Conservation (phyloP, 2,113 vertebrate species). For the Hippocampus zosterae region DNA sequence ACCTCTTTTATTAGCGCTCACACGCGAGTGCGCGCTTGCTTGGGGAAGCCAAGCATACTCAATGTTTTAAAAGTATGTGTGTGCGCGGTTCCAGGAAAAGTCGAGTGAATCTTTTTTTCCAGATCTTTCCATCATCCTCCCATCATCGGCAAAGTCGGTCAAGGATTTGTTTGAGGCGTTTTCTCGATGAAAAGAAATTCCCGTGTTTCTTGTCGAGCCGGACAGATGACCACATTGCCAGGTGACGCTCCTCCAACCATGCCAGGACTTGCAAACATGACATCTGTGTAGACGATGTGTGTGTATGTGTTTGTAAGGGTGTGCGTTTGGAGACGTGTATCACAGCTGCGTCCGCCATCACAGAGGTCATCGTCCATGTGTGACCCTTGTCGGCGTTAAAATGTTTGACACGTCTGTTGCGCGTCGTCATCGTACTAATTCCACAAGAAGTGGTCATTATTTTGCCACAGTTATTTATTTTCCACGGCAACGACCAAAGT, state of each 20-base stretch:
- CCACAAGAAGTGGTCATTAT: background rate
- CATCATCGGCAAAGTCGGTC: background rate
- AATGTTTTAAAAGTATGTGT: background rate
- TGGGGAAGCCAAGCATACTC: background rate
- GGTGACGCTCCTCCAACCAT: background rate
- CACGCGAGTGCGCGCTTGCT: background rate
- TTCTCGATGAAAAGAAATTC: background rate
- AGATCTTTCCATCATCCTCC: background rate
- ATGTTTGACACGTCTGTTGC: background rate
- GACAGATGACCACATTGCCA: constrained; percentile 6
- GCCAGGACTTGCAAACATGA: constrained; percentile 1
- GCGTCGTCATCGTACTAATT: background rate
- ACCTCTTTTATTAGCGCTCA: constrained; percentile 5
- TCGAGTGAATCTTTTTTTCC: too few relatives aligned
- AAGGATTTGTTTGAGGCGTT: background rate
- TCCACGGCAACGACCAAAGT: background rate
- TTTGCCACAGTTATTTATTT: background rate
- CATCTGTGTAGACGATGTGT: background rate
- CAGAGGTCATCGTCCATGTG: background rate
- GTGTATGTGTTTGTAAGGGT: background rate
- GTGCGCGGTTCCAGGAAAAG: constrained; percentile 2
- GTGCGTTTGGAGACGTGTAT: background rate
- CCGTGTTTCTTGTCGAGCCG: background rate
- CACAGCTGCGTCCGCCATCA: background rate
- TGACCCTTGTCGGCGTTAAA: background rate